phyloP scores from a whole-genome alignment of 2,113 vertebrate species.

The Microcebus jonahi region DNA sequence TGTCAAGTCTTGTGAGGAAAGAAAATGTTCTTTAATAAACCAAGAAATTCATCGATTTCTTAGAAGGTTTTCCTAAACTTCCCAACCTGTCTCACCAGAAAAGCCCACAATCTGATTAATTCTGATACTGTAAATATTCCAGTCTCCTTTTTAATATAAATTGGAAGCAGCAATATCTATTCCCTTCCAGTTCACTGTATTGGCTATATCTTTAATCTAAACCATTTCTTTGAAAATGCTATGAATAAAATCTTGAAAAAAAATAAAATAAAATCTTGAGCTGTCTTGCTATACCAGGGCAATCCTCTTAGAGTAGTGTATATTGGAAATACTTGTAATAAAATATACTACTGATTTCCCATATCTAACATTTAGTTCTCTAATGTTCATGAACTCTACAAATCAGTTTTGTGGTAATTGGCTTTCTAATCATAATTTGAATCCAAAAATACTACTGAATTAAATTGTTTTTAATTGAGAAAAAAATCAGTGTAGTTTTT shows the following conservation, averaged over 20 bases:
- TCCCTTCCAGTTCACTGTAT: not conserved
- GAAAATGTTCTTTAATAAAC: not conserved
- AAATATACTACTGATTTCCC: constrained; percentile 8
- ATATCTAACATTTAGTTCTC: not conserved
- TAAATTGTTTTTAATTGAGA: not conserved
- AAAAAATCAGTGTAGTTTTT: not conserved
- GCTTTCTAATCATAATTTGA: constrained; percentile 9
- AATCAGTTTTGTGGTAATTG: not conserved
- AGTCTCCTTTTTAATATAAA: not conserved
- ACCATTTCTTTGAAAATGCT: not conserved
- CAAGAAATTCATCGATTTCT: not conserved
- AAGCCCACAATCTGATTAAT: not conserved
- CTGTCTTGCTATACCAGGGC: not conserved
- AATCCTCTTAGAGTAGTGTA: not conserved
- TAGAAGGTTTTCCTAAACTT: not conserved
- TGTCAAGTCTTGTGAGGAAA: not conserved
- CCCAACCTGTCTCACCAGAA: not conserved
- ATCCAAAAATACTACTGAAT: not conserved
- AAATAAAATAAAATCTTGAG: not conserved
- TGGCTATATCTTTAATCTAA: not conserved
- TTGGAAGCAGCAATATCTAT: not conserved
- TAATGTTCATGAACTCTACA: not conserved
- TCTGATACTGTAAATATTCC: not conserved
- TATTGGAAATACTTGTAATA: not conserved
- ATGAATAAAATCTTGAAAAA: not conserved